These are phyloP conservation scores for Semicossyphus pulcher DNA, from an alignment of 2,113 vertebrate species.

Conservation along the genomic window DNA sequence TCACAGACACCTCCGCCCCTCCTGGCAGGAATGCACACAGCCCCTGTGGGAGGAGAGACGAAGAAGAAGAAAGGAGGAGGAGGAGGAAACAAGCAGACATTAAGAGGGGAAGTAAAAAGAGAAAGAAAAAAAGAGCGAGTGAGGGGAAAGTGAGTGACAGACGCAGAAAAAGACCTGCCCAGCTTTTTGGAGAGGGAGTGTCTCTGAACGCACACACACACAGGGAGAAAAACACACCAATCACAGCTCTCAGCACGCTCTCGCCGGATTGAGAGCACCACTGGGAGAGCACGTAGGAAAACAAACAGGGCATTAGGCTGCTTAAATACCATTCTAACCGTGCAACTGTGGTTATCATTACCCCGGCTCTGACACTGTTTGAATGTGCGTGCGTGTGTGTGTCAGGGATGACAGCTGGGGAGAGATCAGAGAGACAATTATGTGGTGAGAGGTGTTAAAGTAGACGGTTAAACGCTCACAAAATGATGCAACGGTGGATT, in stretches of 20 bases:
- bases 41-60: constrained; percentile 65
- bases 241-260: constrained; percentile 67
- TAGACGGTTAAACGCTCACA: background rate
- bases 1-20: constrained; percentile 82
- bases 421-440: constrained; percentile 33
- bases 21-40: constrained; percentile 83
- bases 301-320: constrained; percentile 76
- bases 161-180: constrained; percentile 44
- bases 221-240: constrained; percentile 67
- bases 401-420: constrained; percentile 57
- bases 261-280: constrained; percentile 53
- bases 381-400: constrained; percentile 17
- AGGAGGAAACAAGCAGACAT: constrained; percentile 74
- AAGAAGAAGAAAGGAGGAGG: constrained; percentile 49
- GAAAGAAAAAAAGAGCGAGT: constrained; percentile 62
- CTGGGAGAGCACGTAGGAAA: constrained; percentile 69
- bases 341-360: constrained; percentile 64
- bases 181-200: constrained; percentile 48
- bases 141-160: constrained; percentile 65
- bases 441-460: constrained; percentile 25
- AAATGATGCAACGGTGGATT: background rate
- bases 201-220: constrained; percentile 40
- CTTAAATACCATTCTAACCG: constrained; percentile 64
- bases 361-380: constrained; percentile 41
- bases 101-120: constrained; percentile 65